Base-by-base conservation (phyloP, 2,888 invertebrate species). In the Troilus luridus region DNA sequence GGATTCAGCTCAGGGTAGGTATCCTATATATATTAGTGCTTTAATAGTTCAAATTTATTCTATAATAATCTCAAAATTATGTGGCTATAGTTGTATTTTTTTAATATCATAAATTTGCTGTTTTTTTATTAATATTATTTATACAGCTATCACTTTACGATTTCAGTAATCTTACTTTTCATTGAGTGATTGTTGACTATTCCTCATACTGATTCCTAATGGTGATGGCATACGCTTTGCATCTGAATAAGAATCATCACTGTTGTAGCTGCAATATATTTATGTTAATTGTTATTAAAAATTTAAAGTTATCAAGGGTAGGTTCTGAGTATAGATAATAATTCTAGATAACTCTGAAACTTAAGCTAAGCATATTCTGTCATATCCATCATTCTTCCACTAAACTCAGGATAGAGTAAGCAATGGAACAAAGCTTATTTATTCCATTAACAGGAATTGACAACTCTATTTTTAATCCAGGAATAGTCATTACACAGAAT, bases 201-300 rank as follows among this genome's bases (percentile, higher is more conserved):
- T 54, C 56, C 85, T 85, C 56, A 58, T 85, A 14, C 41, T 85
- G 7, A 85, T 85, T 21, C 56, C 85, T n/a, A 85, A n/a, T 11
- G 85, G 85, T n/a, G 85, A 85, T n/a, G 85, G 85, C 85, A 85
- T 85, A 85, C 85, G 85, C 41, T 85, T 54, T 85, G 85, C 85
- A 85, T 85, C 85, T 14, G 54, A 56, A 85, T 56, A 85, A 56
- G 85, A 85, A 85, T 85, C 85, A 85, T 85, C 85, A 11, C 85
- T 85, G 85, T 58, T 85, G n/a, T 8, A 85, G 85, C 85, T 85
- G 85, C 14, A 85, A 85, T 85, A 21, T 41, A 19, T 77, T 41
- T 77, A 77, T 41, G 8, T 77, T 41, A 41, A 41, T 77, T 41
- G 41, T 41, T 17, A 41, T 77, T 9, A 77, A 6, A 77, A 8